Base-by-base conservation (phyloP, 2,797 vertebrate species). In the Spea hammondii region DNA sequence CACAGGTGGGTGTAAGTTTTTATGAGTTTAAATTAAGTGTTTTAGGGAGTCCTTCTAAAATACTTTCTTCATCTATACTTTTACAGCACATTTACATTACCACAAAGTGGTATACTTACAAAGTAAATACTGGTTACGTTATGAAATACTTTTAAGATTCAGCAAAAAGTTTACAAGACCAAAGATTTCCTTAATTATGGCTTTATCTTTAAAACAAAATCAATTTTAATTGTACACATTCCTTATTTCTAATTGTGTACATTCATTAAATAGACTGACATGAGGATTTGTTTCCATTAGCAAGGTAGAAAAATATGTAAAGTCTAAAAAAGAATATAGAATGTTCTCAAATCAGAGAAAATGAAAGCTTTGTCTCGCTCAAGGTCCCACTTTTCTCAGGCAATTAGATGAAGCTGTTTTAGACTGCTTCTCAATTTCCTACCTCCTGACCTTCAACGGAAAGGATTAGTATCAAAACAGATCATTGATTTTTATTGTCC, bases 361-460 rank as follows among this genome's bases (percentile, higher is more conserved):
- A 72, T 73, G 75, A 67, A 77, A 64, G 49, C 59, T 46, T 73
- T 64, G 49, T 68, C 12, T 65, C 67, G 50, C 49, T 85, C 82
- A 85, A 84, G 84, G 83, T 84, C 86, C 82, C 84, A 84, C 70
- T 80, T 86, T 90, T 86, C 85, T 83, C 87, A 87, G 78, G 77
- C 86, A 84, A 79, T 83, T 86, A 82, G 59, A 83, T 71, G 82
- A 86, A 77, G 14, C 59, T 51, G 79, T 74, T 77, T 77, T 32
- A 32, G 59, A 78, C 14, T 76, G 65, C 83, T 60, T 84, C 83
- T 86, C 88, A 86, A 80, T 83, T 84, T 87, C 77, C 77, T 82
- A 84, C 82, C 84, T 84, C 65, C 72, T 82, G 82, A 84, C 79
- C 83, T 88, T 86, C 84, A 84, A 86, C 86, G 80, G 86, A 74